Evolutionary conservation across 2,113 vertebrate genomes (phyloP).

Genomic region (Gobiocypris rarus): DNA sequence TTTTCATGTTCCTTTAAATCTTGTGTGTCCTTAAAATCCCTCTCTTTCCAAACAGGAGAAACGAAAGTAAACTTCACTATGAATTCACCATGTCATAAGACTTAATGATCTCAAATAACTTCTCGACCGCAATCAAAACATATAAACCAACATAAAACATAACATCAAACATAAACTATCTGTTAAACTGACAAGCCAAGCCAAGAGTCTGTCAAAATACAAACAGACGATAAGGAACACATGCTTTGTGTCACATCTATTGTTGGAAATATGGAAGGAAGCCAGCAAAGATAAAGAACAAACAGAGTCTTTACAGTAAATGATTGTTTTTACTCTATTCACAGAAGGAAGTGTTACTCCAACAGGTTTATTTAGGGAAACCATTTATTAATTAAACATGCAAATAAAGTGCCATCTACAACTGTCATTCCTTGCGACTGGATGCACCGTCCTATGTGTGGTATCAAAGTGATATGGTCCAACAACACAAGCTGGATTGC

Average conservation of each 20-base stretch:
- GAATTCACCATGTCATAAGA: not conserved
- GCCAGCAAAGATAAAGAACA: conserved; percentile 31
- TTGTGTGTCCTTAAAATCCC: not conserved
- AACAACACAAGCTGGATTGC: not conserved
- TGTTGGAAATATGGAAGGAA: conserved; percentile 11
- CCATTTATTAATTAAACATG: not conserved
- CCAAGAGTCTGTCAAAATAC: conserved; percentile 47
- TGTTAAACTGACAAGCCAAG: conserved; percentile 18
- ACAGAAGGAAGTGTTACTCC: conserved; percentile 9
- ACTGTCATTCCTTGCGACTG: not conserved
- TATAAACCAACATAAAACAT: not conserved
- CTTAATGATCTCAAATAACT: not conserved
- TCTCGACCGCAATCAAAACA: not conserved
- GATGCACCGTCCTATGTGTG: not conserved
- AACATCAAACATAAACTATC: not conserved
- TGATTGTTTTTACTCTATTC: conserved; percentile 4
- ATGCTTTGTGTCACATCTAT: conserved; percentile 17
- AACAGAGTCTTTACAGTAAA: conserved; percentile 13
- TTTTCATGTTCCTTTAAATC: too few relatives aligned
- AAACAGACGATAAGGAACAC: conserved; percentile 37
- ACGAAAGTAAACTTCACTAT: not conserved
- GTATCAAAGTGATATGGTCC: not conserved
- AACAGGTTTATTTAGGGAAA: not conserved
- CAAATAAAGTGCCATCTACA: conserved; percentile 2
- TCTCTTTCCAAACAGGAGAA: not conserved